Evolutionary conservation across 2,888 invertebrate genomes (phyloP).

Genomic region (Troglohyphantes excavatus): DNA sequence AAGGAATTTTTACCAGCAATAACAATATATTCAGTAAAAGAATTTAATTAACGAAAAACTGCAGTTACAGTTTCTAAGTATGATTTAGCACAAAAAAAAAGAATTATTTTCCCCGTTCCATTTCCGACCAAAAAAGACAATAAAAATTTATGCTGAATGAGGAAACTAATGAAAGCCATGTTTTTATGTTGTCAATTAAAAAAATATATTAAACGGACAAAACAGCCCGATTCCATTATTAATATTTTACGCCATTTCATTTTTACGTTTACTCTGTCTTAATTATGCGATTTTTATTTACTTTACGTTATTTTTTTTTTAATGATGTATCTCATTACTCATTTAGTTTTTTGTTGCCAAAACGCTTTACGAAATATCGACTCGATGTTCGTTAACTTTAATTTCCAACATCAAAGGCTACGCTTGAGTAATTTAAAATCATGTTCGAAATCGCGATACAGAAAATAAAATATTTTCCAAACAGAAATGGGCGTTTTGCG

Average conservation of each 20-base stretch:
- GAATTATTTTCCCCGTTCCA: not conserved
- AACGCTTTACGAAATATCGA: slow-evolving; percentile 33
- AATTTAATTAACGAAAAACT: not conserved
- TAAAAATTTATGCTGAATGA: not conserved
- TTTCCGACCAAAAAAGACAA: not conserved
- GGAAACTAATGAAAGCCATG: slow-evolving; percentile 5
- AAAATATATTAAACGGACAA: slow-evolving; percentile 12
- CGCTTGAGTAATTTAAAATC: slow-evolving; percentile 50
- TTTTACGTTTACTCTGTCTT: slow-evolving; percentile 10
- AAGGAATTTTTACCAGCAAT: no score
- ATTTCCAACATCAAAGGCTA: slow-evolving; percentile 22
- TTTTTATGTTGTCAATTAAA: slow-evolving; percentile 81
- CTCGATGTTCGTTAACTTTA: not conserved
- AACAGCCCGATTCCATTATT: not conserved
- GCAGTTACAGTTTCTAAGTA: not conserved
- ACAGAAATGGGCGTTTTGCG: slow-evolving; percentile 18
- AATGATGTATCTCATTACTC: slow-evolving; percentile 20
- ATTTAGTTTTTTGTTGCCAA: slow-evolving; percentile 17
- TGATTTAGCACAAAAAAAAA: slow-evolving; percentile 3
- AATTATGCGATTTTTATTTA: slow-evolving; percentile 14
- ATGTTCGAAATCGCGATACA: slow-evolving; percentile 10
- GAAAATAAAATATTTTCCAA: slow-evolving; percentile 12
- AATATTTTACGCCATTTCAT: slow-evolving; percentile 42
- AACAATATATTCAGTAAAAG: not conserved
- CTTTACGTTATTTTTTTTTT: not conserved